These are phyloP conservation scores for Marasmarcha lunaedactyla DNA, from an alignment of 2,888 invertebrate genomes.

Conservation along the genomic window DNA sequence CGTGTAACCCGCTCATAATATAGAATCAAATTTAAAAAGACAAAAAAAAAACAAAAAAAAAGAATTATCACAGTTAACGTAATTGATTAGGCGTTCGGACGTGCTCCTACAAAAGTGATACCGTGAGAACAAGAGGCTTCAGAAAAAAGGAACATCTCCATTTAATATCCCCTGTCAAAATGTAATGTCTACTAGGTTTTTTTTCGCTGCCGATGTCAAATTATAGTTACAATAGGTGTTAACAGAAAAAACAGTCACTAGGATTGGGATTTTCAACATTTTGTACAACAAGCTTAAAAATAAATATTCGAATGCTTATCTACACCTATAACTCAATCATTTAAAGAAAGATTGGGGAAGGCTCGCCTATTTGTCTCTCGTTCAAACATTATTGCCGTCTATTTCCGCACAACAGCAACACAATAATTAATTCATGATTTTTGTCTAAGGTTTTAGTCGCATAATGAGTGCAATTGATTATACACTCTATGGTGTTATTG, in stretches of 20 bases:
- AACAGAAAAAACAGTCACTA: conserved; percentile 54
- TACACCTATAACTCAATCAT: conserved; percentile 4
- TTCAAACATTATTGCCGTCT: too few relatives aligned
- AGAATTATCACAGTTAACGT: conserved; percentile 64
- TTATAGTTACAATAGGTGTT: conserved; percentile 68
- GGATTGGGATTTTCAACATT: conserved; percentile 39
- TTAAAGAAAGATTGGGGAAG: too few relatives aligned
- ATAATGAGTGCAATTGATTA: too few relatives aligned
- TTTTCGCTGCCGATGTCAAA: conserved; percentile 65
- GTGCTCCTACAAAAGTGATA: conserved; percentile 51
- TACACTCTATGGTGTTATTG: too few relatives aligned
- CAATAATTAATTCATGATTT: too few relatives aligned
- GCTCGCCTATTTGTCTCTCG: too few relatives aligned
- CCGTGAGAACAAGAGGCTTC: conserved; percentile 45
- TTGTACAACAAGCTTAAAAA: too few relatives aligned
- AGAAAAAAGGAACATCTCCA: conserved; percentile 57
- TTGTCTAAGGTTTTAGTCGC: too few relatives aligned
- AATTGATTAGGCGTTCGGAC: conserved; percentile 64
- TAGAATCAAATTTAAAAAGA: conserved; percentile 29
- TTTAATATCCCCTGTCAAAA: conserved; percentile 69
- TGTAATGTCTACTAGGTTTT: conserved; percentile 62
- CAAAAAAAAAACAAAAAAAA: conserved; percentile 28
- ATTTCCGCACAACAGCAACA: too few relatives aligned
- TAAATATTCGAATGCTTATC: too few relatives aligned
- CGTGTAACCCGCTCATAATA: conserved; percentile 56